phyloP scores from a whole-genome alignment of 2,888 invertebrate genomes.

The Leptinotarsa tumamoca region DNA sequence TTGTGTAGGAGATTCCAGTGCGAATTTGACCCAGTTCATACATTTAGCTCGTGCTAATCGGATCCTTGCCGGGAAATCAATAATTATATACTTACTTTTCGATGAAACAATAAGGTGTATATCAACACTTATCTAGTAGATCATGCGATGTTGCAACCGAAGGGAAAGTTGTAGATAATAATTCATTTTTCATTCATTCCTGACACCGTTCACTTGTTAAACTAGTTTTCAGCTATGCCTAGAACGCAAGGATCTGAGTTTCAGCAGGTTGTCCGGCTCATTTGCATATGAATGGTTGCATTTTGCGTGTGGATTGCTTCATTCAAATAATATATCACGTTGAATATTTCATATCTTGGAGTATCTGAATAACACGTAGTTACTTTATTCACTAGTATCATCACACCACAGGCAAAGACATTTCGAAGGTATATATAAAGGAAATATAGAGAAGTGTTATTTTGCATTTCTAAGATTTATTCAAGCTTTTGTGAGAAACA shows the following conservation, averaged over 20 bases:
- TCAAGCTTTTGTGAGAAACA: too few species aligned
- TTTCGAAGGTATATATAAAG: too few species aligned
- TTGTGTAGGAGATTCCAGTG: conserved; percentile 8
- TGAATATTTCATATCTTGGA: neutral
- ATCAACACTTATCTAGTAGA: conserved; percentile 1
- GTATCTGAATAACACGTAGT: too few species aligned
- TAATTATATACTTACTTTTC: conserved; percentile 2
- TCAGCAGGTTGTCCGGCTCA: conserved; percentile 3
- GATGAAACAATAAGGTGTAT: conserved; percentile 14
- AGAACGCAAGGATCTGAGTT: conserved; percentile 1
- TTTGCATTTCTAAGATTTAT: too few species aligned
- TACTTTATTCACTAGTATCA: too few species aligned
- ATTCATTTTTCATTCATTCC: conserved; percentile 9
- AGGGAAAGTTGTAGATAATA: conserved; percentile 13
- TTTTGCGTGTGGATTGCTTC: neutral
- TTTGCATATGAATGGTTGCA: conserved; percentile 7
- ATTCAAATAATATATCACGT: neutral
- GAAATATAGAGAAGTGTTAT: too few species aligned
- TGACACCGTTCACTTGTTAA: conserved; percentile 5
- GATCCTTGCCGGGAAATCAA: neutral
- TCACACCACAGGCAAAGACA: too few species aligned
- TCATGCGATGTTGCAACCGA: conserved; percentile 13
- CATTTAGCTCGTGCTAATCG: neutral
- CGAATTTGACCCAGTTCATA: conserved; percentile 8
- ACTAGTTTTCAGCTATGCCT: conserved; percentile 11